phyloP scores from a whole-genome alignment of 2,888 invertebrate genomes.

The Caenorhabditis imperialis region DNA sequence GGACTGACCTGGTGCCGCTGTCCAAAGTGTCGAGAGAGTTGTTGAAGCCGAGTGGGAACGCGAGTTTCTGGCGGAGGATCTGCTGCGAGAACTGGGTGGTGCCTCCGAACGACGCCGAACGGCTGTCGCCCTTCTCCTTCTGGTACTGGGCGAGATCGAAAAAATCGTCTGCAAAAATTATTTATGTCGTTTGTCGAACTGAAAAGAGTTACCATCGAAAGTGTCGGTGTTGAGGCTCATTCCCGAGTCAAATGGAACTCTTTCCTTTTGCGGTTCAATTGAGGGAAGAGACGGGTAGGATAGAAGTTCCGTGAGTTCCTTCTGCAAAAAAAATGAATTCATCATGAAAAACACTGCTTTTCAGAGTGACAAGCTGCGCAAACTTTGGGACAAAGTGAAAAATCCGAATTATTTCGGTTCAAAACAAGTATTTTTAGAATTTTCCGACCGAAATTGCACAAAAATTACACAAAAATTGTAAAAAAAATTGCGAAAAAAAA shows the following conservation, averaged over 20 bases:
- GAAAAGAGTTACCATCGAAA: slow-evolving; percentile 21
- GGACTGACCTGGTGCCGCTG: slow-evolving; percentile 37
- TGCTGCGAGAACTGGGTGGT: slow-evolving; percentile 41
- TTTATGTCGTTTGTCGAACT: neutral
- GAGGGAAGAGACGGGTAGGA: slow-evolving; percentile 44
- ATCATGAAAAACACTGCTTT: slow-evolving; percentile 1
- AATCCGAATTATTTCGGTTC: too few relatives aligned
- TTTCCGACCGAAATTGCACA: neutral
- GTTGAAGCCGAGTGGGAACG: slow-evolving; percentile 24
- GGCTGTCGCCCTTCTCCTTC: slow-evolving; percentile 15
- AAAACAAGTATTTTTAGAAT: slow-evolving; percentile 19
- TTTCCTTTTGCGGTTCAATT: slow-evolving; percentile 8
- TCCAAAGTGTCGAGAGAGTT: slow-evolving; percentile 40
- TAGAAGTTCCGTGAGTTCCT: too few relatives aligned
- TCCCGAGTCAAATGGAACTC: slow-evolving; percentile 11
- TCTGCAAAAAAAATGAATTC: slow-evolving; percentile 3
- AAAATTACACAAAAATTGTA: slow-evolving; percentile 1
- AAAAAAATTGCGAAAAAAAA: too few relatives aligned
- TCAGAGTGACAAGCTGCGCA: slow-evolving; percentile 19
- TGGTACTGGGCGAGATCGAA: slow-evolving; percentile 27
- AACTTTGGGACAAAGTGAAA: slow-evolving; percentile 16
- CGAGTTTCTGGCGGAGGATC: slow-evolving; percentile 14
- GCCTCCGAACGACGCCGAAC: slow-evolving; percentile 47
- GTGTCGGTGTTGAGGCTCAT: slow-evolving; percentile 30
- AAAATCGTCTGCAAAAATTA: slow-evolving; percentile 28